These are phyloP conservation scores for Vollenhovia emeryi DNA, from an alignment of 1,140 invertebrate species.

Conservation along the genomic window DNA sequence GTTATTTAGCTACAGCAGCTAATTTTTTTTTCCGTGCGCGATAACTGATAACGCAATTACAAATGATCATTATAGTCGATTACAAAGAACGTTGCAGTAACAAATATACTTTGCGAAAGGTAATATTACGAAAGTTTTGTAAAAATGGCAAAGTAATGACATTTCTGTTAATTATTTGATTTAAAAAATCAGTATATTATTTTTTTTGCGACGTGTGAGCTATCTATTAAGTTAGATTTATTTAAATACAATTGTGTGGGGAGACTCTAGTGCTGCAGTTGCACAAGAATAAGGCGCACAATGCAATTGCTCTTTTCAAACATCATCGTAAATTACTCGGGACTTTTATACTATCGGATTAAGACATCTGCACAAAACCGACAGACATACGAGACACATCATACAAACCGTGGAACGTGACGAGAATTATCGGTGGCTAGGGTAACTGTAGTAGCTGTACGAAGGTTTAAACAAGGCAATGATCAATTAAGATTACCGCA, in stretches of 20 bases:
- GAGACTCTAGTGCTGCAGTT: not conserved
- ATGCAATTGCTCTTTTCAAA: slow-evolving; percentile 38
- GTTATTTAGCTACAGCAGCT: too few relatives aligned
- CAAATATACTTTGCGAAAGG: not conserved
- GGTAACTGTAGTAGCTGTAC: slow-evolving; percentile 58
- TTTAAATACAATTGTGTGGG: not conserved
- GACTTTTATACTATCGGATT: slow-evolving; percentile 76
- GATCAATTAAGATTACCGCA: slow-evolving; percentile 67
- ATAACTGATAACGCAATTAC: not conserved
- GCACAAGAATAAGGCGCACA: not conserved
- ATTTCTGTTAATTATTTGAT: not conserved
- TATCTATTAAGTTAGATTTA: not conserved
- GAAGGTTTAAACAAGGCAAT: slow-evolving; percentile 71
- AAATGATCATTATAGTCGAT: not conserved
- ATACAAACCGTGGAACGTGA: slow-evolving; percentile 76
- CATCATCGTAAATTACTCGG: slow-evolving; percentile 56
- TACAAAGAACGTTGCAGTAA: not conserved
- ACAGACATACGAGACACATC: slow-evolving; percentile 75
- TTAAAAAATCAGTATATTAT: not conserved
- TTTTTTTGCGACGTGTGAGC: not conserved
- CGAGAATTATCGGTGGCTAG: slow-evolving; percentile 73
- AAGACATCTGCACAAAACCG: slow-evolving; percentile 78
- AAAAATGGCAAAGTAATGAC: not conserved
- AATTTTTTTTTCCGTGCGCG: too few relatives aligned
- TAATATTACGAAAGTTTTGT: not conserved